Conservation (phyloP, 2,888 invertebrate genomes). For the Ethmia dodecea region DNA sequence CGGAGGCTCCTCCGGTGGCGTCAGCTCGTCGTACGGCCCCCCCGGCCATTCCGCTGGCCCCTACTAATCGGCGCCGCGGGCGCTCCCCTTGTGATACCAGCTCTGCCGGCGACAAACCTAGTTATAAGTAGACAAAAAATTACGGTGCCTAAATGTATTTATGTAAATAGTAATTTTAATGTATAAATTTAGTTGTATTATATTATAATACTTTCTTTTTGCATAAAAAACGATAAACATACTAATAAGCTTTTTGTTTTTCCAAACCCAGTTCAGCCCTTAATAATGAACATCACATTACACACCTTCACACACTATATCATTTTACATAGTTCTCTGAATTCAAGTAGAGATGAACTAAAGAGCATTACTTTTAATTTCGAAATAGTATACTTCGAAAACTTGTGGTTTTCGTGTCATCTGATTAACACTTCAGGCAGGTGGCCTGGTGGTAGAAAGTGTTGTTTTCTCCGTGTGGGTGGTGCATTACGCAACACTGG, state of each 20-base stretch:
- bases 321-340: conserved; percentile 18
- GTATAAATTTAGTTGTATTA: conserved; percentile 72
- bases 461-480: conserved; percentile 47
- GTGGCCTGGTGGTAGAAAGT: conserved; percentile 63
- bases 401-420: conserved; percentile 29
- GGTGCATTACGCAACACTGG: conserved; percentile 33
- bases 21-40: conserved; percentile 80
- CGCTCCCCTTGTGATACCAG: conserved; percentile 71
- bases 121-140: conserved; percentile 75
- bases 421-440: conserved; percentile 28
- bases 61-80: conserved; percentile 66
- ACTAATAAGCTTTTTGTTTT: conserved; percentile 15
- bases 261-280: background rate
- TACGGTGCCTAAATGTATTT: conserved; percentile 79
- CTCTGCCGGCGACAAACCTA: conserved; percentile 70
- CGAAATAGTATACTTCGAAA: conserved; percentile 22
- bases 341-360: conserved; percentile 15
- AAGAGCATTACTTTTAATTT: conserved; percentile 13
- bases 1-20: conserved; percentile 50
- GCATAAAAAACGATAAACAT: conserved; percentile 67
- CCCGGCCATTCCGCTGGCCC: conserved; percentile 84
- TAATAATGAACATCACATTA: background rate
- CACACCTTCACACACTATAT: background rate
- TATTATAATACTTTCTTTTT: conserved; percentile 69
- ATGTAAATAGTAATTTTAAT: conserved; percentile 79